Conservation (phyloP, 2,888 invertebrate genomes). For the Chelonus formosanus region DNA sequence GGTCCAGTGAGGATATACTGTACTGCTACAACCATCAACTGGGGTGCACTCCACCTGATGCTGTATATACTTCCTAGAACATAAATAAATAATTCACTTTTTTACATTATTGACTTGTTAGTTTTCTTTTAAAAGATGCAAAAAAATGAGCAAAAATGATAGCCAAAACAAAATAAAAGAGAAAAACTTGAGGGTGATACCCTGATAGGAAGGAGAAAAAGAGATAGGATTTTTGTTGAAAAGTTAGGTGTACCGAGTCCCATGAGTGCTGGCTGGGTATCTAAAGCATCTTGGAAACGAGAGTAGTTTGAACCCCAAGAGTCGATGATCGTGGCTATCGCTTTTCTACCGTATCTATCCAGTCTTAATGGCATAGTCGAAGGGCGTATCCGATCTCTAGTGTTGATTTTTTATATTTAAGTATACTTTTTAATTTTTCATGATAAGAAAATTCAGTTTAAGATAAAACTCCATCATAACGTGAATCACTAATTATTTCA, state of each 20-base stretch:
- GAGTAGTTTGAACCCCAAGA: constrained; percentile 11
- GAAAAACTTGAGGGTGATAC: neutral
- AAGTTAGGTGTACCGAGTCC: constrained; percentile 12
- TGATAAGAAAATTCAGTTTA: too few relatives aligned
- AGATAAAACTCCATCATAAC: too few relatives aligned
- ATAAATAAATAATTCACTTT: constrained; percentile 44
- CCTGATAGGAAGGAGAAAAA: constrained; percentile 4
- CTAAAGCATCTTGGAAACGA: constrained; percentile 14
- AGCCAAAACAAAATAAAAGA: neutral
- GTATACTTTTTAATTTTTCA: too few relatives aligned
- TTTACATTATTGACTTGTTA: constrained; percentile 17
- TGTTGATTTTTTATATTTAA: constrained; percentile 2
- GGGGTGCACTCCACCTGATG: constrained; percentile 63
- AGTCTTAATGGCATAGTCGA: constrained; percentile 13
- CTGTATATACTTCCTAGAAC: constrained; percentile 62
- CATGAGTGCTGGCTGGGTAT: constrained; percentile 14
- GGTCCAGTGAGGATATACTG: constrained; percentile 63
- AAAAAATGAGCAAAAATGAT: neutral
- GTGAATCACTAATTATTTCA: too few relatives aligned
- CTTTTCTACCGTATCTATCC: constrained; percentile 11
- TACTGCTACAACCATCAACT: constrained; percentile 62
- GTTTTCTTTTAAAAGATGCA: constrained; percentile 2
- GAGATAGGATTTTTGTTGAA: constrained; percentile 4
- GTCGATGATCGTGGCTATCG: constrained; percentile 15
- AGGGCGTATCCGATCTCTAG: constrained; percentile 9